A percentile compares a stretch with the other conserved stretches of the same genome.
phyloP scores from a whole-genome alignment of 2,888 invertebrate genomes.

The Drosophila mulleri region DNA sequence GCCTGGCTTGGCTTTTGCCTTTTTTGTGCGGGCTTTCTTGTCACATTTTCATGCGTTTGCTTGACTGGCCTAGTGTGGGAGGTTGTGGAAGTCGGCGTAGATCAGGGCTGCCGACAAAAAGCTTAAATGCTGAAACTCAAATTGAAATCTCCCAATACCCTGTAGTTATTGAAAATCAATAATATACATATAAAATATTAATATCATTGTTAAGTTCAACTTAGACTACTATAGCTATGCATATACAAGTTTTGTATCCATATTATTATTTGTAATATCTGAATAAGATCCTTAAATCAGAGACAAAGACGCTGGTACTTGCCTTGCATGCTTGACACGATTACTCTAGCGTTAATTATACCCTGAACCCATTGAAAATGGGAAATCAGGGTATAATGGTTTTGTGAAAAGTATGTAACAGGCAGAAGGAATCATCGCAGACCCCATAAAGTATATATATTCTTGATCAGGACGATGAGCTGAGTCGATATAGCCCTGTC shows the following conservation, averaged over 20 bases:
- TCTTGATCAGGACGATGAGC: no score
- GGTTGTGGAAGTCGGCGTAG: slow-evolving; percentile 29
- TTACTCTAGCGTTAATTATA: not conserved
- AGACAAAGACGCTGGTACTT: not conserved
- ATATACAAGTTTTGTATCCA: no score
- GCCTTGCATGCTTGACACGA: not conserved
- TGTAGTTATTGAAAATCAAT: not conserved
- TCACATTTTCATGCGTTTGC: slow-evolving; percentile 46
- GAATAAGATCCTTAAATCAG: not conserved
- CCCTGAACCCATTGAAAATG: no score
- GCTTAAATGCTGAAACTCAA: not conserved
- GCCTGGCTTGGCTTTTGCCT: slow-evolving; percentile 10
- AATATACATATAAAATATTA: no score
- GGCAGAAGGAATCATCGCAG: no score
- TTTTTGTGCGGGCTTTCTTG: slow-evolving; percentile 55
- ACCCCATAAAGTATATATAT: no score
- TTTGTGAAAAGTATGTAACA: no score
- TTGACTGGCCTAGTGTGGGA: slow-evolving; percentile 48
- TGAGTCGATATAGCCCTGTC: no score
- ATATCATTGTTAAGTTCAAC: no score
- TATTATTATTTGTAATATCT: not conserved
- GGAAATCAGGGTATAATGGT: no score
- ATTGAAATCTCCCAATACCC: not conserved
- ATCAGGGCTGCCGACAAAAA: slow-evolving; percentile 30
- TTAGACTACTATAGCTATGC: no score